phyloP scores from a whole-genome alignment of 2,888 invertebrate species.

The Gryllus longicercus region DNA sequence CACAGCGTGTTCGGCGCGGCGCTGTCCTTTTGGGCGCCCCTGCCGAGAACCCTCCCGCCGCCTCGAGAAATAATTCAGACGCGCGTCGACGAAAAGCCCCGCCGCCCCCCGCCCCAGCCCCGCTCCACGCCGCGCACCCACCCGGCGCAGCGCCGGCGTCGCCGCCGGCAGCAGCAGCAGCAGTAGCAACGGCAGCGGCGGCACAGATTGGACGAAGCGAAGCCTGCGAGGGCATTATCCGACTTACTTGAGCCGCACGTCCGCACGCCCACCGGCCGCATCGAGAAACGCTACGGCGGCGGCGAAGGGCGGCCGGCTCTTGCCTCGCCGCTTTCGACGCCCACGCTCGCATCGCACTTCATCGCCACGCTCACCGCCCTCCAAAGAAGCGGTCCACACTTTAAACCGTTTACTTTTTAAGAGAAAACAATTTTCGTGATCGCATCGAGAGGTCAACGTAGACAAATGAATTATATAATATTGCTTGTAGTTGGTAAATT shows the following conservation, averaged over 20 bases:
- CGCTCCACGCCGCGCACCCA: not conserved
- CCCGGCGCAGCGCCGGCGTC: not conserved
- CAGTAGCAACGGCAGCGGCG: not conserved
- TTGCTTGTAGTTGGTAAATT: too few relatives aligned
- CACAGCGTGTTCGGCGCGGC: too few relatives aligned
- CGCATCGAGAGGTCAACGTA: too few relatives aligned
- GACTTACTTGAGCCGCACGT: conserved; percentile 9
- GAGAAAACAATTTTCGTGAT: too few relatives aligned
- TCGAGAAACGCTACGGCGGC: not conserved
- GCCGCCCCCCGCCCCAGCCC: not conserved
- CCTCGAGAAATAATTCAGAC: conserved; percentile 1
- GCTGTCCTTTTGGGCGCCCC: too few relatives aligned
- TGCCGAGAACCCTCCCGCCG: not conserved
- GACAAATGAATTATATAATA: too few relatives aligned
- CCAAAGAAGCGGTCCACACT: too few relatives aligned
- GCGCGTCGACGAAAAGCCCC: not conserved
- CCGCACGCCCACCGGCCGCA: not conserved
- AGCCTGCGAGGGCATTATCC: conserved; percentile 8
- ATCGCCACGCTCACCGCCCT: too few relatives aligned
- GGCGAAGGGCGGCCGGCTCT: too few relatives aligned
- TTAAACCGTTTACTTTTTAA: too few relatives aligned
- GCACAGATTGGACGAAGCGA: not conserved
- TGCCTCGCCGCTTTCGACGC: too few relatives aligned
- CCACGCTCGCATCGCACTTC: too few relatives aligned
- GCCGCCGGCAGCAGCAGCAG: not conserved